Conservation (phyloP, 2,888 invertebrate genomes). For the Leptopilina syphax region DNA sequence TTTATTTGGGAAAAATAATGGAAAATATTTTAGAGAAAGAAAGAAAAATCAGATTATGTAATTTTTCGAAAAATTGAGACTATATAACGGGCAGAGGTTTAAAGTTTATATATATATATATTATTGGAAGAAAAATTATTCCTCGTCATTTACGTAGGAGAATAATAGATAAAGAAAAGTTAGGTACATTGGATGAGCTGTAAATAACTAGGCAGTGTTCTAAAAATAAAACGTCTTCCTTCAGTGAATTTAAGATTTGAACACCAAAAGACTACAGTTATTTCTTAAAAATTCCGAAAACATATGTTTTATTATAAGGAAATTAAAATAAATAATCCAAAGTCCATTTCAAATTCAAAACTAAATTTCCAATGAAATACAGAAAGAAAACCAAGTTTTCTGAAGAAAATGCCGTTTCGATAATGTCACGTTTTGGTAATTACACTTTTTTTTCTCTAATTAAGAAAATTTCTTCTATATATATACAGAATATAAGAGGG, state of each 20-base stretch:
- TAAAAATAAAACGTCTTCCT: conserved; percentile 38
- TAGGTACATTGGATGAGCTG: conserved; percentile 35
- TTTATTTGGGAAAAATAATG: too few relatives aligned
- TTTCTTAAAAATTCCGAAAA: conserved; percentile 20
- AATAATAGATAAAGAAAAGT: conserved; percentile 38
- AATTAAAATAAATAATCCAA: not conserved
- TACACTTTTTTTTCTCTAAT: too few relatives aligned
- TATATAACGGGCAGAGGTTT: not conserved
- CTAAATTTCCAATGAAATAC: not conserved
- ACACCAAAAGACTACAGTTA: conserved; percentile 27
- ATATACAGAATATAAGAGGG: too few relatives aligned
- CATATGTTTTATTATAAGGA: not conserved
- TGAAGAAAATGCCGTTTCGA: too few relatives aligned
- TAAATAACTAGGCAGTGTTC: conserved; percentile 34
- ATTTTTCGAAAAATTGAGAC: not conserved
- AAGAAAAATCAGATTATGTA: not conserved
- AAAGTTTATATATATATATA: not conserved
- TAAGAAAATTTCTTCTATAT: too few relatives aligned
- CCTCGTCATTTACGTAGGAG: conserved; percentile 6
- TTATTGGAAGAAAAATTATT: not conserved
- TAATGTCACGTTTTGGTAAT: too few relatives aligned
- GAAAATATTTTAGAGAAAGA: too few relatives aligned
- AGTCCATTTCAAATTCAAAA: not conserved
- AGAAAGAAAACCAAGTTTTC: too few relatives aligned
- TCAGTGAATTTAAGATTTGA: conserved; percentile 39